Conservation (phyloP, 1,140 invertebrate species). For the Homarus americanus region DNA sequence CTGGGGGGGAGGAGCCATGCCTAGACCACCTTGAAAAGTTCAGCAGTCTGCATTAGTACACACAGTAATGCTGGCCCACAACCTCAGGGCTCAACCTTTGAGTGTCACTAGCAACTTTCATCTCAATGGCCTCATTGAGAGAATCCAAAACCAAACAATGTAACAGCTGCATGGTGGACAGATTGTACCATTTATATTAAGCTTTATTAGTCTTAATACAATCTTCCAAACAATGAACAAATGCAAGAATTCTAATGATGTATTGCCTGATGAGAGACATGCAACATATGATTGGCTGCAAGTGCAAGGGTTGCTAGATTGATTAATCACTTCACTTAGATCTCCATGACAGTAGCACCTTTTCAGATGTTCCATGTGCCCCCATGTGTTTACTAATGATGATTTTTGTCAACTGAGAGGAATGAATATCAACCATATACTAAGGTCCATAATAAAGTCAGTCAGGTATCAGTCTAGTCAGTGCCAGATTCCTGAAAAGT, state of each 20-base stretch:
- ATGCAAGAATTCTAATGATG: conserved; percentile 40
- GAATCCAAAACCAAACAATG: conserved; percentile 22
- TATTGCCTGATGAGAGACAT: conserved; percentile 46
- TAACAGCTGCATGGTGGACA: conserved; percentile 22
- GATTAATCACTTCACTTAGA: background rate
- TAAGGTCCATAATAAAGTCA: conserved; percentile 52
- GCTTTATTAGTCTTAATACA: conserved; percentile 34
- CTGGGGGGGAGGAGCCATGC: conserved; percentile 72
- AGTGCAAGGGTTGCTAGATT: background rate
- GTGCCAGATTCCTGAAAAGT: conserved; percentile 64
- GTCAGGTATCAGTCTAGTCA: conserved; percentile 63
- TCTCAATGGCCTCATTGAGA: conserved; percentile 7
- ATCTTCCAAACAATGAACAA: conserved; percentile 46
- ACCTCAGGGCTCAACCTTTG: conserved; percentile 56
- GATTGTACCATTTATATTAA: conserved; percentile 40
- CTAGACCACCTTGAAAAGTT: conserved; percentile 72
- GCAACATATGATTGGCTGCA: conserved; percentile 56
- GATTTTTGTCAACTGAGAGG: conserved; percentile 46
- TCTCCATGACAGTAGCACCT: conserved; percentile 12
- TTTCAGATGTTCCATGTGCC: conserved; percentile 67
- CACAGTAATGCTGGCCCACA: conserved; percentile 54
- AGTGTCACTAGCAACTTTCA: conserved; percentile 23
- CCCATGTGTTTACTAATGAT: conserved; percentile 35
- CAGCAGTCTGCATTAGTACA: conserved; percentile 72
- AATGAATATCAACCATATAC: conserved; percentile 57